Evolutionary conservation across 2,888 invertebrate genomes (phyloP).

Genomic region (Archaeoteleia sp.): DNA sequence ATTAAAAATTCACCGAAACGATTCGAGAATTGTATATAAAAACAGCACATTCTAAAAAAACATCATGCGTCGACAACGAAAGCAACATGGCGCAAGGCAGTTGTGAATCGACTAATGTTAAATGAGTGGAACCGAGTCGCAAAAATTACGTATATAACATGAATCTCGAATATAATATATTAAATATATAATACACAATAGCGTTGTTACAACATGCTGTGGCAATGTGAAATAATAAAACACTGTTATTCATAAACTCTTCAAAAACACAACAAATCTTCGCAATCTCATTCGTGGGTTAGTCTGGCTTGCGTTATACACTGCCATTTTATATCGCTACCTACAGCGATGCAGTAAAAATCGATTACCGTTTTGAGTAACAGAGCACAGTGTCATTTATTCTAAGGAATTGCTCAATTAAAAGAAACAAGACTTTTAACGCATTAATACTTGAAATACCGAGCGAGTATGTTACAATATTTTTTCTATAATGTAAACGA

Average conservation of each 20-base stretch:
- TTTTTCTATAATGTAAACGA: too few relatives aligned
- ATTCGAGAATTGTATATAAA: too few relatives aligned
- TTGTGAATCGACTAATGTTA: too few relatives aligned
- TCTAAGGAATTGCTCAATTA: background rate
- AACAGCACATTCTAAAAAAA: too few relatives aligned
- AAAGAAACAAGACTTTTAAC: too few relatives aligned
- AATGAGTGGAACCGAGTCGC: too few relatives aligned
- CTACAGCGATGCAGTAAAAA: background rate
- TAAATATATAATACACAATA: constrained; percentile 56
- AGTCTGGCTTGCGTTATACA: constrained; percentile 62
- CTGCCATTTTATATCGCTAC: constrained; percentile 4
- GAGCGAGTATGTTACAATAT: too few relatives aligned
- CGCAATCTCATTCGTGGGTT: constrained; percentile 71
- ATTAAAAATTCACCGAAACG: too few relatives aligned
- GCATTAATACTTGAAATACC: too few relatives aligned
- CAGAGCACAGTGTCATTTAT: background rate
- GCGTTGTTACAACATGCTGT: constrained; percentile 70
- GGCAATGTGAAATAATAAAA: constrained; percentile 68
- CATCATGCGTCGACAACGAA: too few relatives aligned
- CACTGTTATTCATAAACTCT: constrained; percentile 73
- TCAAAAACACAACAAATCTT: constrained; percentile 73
- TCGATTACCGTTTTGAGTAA: background rate
- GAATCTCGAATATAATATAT: constrained; percentile 38
- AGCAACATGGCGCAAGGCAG: too few relatives aligned
- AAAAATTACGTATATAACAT: too few relatives aligned